Conservation (phyloP, 2,797 vertebrate species). For the Paguma larvata region DNA sequence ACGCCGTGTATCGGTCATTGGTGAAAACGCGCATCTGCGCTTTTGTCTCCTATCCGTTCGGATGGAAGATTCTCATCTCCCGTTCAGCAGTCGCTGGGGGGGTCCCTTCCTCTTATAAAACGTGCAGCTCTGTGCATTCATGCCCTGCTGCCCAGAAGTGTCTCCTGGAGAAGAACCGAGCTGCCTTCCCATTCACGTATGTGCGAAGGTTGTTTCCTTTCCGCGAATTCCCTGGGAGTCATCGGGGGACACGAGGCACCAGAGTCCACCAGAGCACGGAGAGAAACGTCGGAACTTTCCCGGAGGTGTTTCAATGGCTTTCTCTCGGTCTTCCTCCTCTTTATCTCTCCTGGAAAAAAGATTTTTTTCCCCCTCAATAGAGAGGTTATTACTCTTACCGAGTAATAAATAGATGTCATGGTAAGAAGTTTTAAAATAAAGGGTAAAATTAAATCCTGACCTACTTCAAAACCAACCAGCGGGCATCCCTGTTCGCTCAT, state of each 20-base stretch:
- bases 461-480: not conserved
- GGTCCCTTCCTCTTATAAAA: constrained; percentile 45
- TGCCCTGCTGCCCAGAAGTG: not conserved
- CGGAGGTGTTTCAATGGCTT: not conserved
- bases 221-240: not conserved
- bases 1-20: constrained; percentile 33
- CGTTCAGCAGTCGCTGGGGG: not conserved
- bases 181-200: not conserved
- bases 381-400: not conserved
- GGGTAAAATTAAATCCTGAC: not conserved
- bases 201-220: not conserved
- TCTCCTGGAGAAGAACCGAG: not conserved
- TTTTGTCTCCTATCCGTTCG: constrained; percentile 33
- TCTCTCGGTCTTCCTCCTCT: not conserved
- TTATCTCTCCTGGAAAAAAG: not conserved
- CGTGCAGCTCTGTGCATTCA: not conserved
- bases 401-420: not conserved
- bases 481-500: not conserved
- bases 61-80: constrained; percentile 30
- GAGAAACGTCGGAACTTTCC: not conserved
- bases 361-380: not conserved
- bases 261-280: not conserved
- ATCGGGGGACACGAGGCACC: too few species aligned
- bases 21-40: constrained; percentile 62
- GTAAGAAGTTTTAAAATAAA: not conserved